Conservation (phyloP, 2,113 vertebrate species). For the Columba livia region DNA sequence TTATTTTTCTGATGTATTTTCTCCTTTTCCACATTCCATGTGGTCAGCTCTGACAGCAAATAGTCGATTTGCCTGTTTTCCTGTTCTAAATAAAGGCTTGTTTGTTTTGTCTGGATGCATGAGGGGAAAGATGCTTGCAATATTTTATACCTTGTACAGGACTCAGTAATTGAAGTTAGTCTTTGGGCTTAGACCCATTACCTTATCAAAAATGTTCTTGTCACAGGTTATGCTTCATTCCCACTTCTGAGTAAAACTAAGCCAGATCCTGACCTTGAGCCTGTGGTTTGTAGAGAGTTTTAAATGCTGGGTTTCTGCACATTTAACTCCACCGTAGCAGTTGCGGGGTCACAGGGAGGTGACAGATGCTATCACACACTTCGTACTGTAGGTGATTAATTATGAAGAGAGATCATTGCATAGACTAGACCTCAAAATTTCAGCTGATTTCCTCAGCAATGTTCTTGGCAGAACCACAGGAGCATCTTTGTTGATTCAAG, state of each 20-base stretch:
- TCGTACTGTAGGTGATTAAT: constrained; percentile 61
- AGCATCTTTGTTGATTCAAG: constrained; percentile 52
- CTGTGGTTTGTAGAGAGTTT: constrained; percentile 23
- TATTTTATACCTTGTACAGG: neutral
- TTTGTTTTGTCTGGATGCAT: neutral
- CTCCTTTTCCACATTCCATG: neutral
- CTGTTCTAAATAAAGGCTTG: neutral
- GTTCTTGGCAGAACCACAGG: constrained; percentile 21
- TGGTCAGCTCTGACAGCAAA: neutral
- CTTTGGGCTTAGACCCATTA: neutral
- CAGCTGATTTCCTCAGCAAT: constrained; percentile 21
- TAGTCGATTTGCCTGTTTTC: neutral
- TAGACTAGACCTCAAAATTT: constrained; percentile 44
- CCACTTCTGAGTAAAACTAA: neutral
- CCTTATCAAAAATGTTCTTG: neutral
- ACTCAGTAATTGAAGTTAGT: constrained; percentile 25
- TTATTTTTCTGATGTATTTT: neutral
- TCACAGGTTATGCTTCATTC: constrained; percentile 12
- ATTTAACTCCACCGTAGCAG: constrained; percentile 35
- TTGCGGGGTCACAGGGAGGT: constrained; percentile 50
- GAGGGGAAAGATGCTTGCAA: neutral
- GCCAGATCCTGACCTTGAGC: constrained; percentile 47
- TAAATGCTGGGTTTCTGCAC: constrained; percentile 19
- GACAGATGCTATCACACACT: constrained; percentile 43
- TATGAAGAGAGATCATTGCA: constrained; percentile 57